A percentile compares a stretch with the other conserved stretches of the same genome.
These are phyloP conservation scores for Bombus fervidus DNA, from an alignment of 1,140 invertebrate genomes.

Conservation along the genomic window DNA sequence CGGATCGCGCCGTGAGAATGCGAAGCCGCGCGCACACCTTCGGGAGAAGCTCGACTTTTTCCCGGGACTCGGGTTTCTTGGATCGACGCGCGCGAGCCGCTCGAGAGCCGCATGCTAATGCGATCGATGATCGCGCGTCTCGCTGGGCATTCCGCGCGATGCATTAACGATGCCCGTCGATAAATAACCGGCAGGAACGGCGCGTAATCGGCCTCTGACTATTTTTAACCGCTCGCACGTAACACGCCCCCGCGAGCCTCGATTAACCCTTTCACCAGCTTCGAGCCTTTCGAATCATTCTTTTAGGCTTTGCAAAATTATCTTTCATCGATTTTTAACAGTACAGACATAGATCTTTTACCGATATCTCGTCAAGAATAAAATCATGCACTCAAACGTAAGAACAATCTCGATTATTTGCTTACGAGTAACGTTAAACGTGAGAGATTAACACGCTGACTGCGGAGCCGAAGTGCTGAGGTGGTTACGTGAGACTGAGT, in stretches of 20 bases:
- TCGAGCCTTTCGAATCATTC: too few relatives aligned
- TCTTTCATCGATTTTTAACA: neutral
- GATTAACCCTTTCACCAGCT: neutral
- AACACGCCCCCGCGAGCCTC: neutral
- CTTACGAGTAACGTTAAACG: too few relatives aligned
- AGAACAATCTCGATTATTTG: too few relatives aligned
- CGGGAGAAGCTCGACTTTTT: conserved; percentile 64
- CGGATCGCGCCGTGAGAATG: conserved; percentile 57
- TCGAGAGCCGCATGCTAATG: conserved; percentile 65
- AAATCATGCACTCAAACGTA: too few relatives aligned
- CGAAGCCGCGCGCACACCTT: conserved; percentile 53
- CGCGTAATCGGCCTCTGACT: conserved; percentile 32
- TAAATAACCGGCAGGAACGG: conserved; percentile 35
- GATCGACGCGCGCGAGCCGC: conserved; percentile 52
- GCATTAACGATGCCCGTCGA: conserved; percentile 51
- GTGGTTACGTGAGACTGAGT: too few relatives aligned
- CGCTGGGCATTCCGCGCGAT: conserved; percentile 37
- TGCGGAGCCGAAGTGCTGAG: too few relatives aligned
- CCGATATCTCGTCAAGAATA: too few relatives aligned
- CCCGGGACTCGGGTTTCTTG: conserved; percentile 60
- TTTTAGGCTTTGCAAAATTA: neutral
- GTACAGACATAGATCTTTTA: too few relatives aligned
- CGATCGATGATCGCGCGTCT: conserved; percentile 55
- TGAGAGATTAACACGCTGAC: too few relatives aligned
- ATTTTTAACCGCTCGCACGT: conserved; percentile 26